Evolutionary conservation across 2,888 invertebrate genomes (phyloP).

Genomic region (Hipparchia semele): DNA sequence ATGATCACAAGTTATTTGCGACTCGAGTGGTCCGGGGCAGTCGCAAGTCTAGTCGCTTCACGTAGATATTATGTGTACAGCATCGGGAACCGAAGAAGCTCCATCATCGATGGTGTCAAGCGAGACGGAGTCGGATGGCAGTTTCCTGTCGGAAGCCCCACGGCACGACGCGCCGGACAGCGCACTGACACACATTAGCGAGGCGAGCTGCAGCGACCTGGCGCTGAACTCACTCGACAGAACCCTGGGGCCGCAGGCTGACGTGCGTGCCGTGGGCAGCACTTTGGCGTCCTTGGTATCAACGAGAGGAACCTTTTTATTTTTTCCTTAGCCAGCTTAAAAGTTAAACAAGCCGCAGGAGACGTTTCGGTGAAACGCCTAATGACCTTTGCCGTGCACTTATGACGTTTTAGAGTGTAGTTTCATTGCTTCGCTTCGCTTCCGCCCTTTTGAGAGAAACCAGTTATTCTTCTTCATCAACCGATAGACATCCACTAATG

Average conservation of each 20-base stretch:
- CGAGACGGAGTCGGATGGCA: conserved; percentile 75
- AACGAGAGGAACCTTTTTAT: conserved; percentile 59
- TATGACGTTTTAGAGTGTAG: no score
- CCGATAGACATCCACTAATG: no score
- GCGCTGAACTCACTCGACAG: conserved; percentile 50
- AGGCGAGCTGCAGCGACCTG: conserved; percentile 47
- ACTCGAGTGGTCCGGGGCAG: neutral
- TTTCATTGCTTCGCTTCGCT: no score
- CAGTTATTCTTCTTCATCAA: no score
- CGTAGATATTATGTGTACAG: conserved; percentile 33
- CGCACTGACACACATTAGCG: conserved; percentile 42
- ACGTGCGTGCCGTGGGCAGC: conserved; percentile 58
- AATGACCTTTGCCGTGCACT: no score
- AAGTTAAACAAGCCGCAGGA: no score
- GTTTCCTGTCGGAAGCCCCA: conserved; percentile 62
- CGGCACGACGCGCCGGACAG: conserved; percentile 55
- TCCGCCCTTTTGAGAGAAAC: no score
- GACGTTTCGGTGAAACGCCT: no score
- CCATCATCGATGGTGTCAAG: conserved; percentile 77
- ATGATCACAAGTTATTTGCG: neutral
- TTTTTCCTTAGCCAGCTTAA: no score
- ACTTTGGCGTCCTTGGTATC: conserved; percentile 62
- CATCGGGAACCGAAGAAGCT: conserved; percentile 70
- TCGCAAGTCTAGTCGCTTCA: neutral
- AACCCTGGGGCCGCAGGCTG: conserved; percentile 49